Evolutionary conservation across 2,113 vertebrate species (phyloP).

Genomic region (Mustela lutreola): DNA sequence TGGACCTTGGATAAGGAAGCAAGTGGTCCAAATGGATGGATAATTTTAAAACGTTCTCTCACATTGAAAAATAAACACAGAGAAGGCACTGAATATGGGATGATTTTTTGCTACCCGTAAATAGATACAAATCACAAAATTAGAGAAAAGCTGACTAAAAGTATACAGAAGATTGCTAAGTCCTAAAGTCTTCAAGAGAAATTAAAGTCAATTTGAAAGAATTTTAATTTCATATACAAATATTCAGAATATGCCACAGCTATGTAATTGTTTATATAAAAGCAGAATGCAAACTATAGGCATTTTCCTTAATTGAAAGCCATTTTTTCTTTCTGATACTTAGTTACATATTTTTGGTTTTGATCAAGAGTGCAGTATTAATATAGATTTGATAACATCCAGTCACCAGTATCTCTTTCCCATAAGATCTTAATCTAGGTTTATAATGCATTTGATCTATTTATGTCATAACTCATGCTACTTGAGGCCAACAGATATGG

Average conservation of each 20-base stretch:
- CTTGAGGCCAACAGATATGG: not conserved
- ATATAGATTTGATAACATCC: not conserved
- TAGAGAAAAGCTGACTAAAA: slow-evolving; percentile 7
- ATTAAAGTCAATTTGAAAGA: slow-evolving; percentile 22
- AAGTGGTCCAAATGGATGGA: not conserved
- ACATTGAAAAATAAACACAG: not conserved
- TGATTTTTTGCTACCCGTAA: slow-evolving; percentile 2
- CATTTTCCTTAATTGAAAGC: slow-evolving; percentile 41
- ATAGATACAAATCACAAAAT: not conserved
- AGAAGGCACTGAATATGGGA: not conserved
- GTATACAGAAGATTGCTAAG: not conserved
- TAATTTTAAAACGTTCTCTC: slow-evolving; percentile 40
- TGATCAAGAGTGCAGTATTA: not conserved
- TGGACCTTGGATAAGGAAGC: not conserved
- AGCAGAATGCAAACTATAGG: not conserved
- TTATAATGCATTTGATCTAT: not conserved
- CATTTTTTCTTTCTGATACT: slow-evolving; percentile 13
- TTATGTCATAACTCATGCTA: slow-evolving; percentile 40
- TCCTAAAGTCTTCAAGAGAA: slow-evolving; percentile 47
- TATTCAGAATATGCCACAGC: not conserved
- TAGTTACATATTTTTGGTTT: slow-evolving; percentile 52
- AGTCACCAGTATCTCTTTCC: slow-evolving; percentile 13
- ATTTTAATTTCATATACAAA: slow-evolving; percentile 48
- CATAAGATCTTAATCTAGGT: slow-evolving; percentile 35
- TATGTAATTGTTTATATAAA: slow-evolving; percentile 55